A percentile compares a stretch with the other conserved stretches of the same genome.
Evolutionary conservation across 2,113 vertebrate species (phyloP).

Genomic region (Poecilia latipinna): DNA sequence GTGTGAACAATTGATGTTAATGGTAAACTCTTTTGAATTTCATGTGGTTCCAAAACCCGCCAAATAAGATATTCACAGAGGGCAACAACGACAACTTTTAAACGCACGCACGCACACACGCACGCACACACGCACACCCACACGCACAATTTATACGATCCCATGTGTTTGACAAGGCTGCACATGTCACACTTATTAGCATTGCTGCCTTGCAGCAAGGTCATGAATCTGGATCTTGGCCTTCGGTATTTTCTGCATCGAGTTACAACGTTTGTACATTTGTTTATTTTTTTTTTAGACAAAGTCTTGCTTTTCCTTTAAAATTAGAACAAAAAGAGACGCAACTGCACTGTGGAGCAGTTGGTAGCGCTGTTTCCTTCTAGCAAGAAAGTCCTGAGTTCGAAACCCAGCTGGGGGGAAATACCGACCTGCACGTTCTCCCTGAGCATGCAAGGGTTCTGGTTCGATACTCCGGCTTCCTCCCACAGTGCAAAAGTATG

Average conservation of each 20-base stretch:
- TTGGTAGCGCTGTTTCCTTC: no score
- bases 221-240: neutral
- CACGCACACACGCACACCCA: neutral
- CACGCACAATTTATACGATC: neutral
- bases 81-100: neutral
- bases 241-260: neutral
- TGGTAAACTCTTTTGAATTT: neutral
- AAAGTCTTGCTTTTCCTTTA: no score
- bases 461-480: no score
- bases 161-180: neutral
- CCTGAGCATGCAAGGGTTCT: no score
- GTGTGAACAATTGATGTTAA: neutral
- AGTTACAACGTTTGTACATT: neutral
- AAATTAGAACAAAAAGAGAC: no score
- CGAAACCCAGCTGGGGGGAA: no score
- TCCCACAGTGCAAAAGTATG: neutral
- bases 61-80: neutral
- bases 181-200: neutral
- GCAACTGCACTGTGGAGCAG: no score
- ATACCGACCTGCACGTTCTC: no score
- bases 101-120: no score
- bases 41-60: neutral
- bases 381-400: no score
- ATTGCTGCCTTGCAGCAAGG: neutral
- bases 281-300: no score